These are phyloP conservation scores for Cephonodes hylas DNA, from an alignment of 2,888 invertebrate genomes.

Conservation along the genomic window DNA sequence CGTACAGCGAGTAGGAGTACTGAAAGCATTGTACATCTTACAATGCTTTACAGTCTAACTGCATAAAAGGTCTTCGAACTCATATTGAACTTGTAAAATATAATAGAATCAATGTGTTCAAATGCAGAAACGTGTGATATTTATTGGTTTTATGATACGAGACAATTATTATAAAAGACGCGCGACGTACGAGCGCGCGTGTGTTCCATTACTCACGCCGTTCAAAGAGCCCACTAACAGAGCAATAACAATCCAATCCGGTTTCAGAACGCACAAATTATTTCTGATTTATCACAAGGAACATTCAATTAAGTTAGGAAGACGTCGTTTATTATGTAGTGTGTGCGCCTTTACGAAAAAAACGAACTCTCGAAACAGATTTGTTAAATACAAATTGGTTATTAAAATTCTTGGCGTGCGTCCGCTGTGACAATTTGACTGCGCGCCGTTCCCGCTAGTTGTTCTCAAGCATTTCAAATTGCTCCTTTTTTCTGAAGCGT, in stretches of 20 bases:
- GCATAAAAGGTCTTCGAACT: too few relatives aligned
- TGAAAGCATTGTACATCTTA: too few relatives aligned
- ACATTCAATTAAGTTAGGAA: slow-evolving; percentile 67
- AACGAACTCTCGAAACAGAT: slow-evolving; percentile 45
- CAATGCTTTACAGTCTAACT: too few relatives aligned
- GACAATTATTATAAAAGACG: slow-evolving; percentile 16
- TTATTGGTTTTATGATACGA: slow-evolving; percentile 7
- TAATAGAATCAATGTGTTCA: neutral
- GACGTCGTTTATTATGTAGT: slow-evolving; percentile 50
- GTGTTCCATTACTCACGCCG: slow-evolving; percentile 37
- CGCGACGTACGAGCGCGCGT: slow-evolving; percentile 25
- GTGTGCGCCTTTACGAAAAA: slow-evolving; percentile 32
- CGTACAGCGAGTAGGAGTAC: too few relatives aligned
- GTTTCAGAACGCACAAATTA: slow-evolving; percentile 52
- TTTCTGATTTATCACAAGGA: slow-evolving; percentile 53
- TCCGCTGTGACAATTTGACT: slow-evolving; percentile 44
- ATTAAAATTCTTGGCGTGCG: slow-evolving; percentile 72
- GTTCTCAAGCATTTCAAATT: slow-evolving; percentile 16
- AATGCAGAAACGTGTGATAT: neutral
- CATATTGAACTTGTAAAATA: too few relatives aligned
- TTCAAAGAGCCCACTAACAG: slow-evolving; percentile 49
- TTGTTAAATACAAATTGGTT: slow-evolving; percentile 79
- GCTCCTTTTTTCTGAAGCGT: slow-evolving; percentile 38
- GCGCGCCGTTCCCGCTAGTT: slow-evolving; percentile 21
- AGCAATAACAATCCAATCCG: slow-evolving; percentile 54